These are phyloP conservation scores for Drosophila pseudotakahashii DNA, from an alignment of 2,888 invertebrate genomes.

Conservation along the genomic window DNA sequence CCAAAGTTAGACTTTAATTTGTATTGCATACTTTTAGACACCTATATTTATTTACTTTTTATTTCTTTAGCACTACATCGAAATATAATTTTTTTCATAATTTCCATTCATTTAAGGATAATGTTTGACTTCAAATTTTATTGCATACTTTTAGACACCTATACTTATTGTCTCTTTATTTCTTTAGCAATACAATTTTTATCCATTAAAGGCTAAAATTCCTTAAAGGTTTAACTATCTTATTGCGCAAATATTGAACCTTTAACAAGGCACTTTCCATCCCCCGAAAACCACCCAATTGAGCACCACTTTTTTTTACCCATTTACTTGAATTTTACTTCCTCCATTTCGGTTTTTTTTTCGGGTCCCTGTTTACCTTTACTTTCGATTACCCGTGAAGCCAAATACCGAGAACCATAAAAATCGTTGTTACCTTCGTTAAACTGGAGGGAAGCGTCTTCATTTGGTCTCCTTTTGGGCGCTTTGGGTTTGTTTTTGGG, in stretches of 20 bases:
- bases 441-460: constrained; percentile 23
- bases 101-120: too few relatives aligned
- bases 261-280: constrained; percentile 14
- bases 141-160: too few relatives aligned
- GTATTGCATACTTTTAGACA: too few relatives aligned
- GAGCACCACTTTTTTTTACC: constrained; percentile 17
- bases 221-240: not conserved
- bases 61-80: too few relatives aligned
- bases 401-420: constrained; percentile 40
- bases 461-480: constrained; percentile 4
- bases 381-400: constrained; percentile 43
- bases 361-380: constrained; percentile 21
- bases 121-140: too few relatives aligned
- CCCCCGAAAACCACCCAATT: constrained; percentile 14
- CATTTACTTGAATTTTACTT: constrained; percentile 23
- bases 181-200: too few relatives aligned
- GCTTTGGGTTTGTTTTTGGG: constrained; percentile 1
- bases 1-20: too few relatives aligned
- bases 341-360: not conserved
- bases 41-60: too few relatives aligned
- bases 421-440: constrained; percentile 17
- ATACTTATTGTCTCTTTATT: too few relatives aligned
- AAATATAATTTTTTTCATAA: too few relatives aligned
- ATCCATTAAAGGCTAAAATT: not conserved
- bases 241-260: not conserved